These are phyloP conservation scores for Eupithecia exiguata DNA, from an alignment of 2,888 invertebrate species.

Conservation along the genomic window DNA sequence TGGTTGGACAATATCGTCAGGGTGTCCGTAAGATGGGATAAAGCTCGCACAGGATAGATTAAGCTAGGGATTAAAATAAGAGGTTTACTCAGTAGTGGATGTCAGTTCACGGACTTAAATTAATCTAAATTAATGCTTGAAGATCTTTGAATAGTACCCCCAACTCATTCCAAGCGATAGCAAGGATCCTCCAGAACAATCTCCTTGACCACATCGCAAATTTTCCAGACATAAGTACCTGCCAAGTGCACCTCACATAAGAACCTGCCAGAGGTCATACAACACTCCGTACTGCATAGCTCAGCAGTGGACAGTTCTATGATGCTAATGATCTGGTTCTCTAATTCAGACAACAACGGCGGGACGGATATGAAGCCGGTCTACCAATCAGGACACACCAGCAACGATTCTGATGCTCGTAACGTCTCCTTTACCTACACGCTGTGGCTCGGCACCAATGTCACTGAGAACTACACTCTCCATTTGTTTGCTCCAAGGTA, in stretches of 20 bases:
- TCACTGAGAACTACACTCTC: conserved; percentile 91
- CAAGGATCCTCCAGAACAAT: too few species aligned
- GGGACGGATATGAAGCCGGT: conserved; percentile 75
- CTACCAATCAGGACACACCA: conserved; percentile 78
- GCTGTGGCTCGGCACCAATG: conserved; percentile 94
- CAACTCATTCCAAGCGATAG: neutral
- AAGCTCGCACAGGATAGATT: too few species aligned
- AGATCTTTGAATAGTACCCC: neutral
- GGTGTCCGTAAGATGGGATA: neutral
- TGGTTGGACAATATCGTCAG: neutral
- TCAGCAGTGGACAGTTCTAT: neutral
- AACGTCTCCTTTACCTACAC: conserved; percentile 93
- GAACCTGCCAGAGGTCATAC: too few species aligned
- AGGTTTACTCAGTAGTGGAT: neutral
- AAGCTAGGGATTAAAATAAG: neutral
- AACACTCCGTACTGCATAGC: neutral
- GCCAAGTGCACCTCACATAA: too few species aligned
- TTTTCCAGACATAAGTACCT: too few species aligned
- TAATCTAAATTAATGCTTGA: too few species aligned
- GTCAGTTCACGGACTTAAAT: neutral
- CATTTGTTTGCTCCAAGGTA: conserved; percentile 88
- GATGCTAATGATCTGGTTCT: too few species aligned
- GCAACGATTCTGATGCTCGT: conserved; percentile 84
- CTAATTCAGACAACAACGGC: conserved; percentile 71
- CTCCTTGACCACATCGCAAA: too few species aligned